Evolutionary conservation across 2,113 vertebrate genomes (phyloP), one percentile per base, ranked within the genome.

Genomic region (Paratilapia polleni): DNA sequence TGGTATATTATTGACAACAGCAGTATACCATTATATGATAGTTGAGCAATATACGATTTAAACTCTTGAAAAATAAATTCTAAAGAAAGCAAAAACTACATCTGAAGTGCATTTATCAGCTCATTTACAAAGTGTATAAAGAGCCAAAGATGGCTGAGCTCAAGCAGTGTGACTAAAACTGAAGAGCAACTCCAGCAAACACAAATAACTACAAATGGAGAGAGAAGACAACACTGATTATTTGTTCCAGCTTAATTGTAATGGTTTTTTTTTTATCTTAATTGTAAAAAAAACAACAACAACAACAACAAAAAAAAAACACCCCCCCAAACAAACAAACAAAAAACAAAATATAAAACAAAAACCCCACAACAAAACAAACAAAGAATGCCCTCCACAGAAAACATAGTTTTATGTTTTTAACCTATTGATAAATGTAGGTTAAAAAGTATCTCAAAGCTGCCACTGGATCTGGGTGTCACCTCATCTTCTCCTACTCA

Each of bases 91-190:
- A 12, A 12, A 47, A 47, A 47, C 14, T 47, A 15, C 1, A 1
- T 47, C 43, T 47, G 20, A 10, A 56, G 0, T 20, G 17, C 66
- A 20, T 26, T 73, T 47, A 52, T 73, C 26, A 73, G 66, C 43
- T 52, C 43, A 73, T 52, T 73, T 52, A 52, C 20, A 5, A 8
- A 70, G 26, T 49, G 19, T 49, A 49, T 49, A 70, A 70, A 22
- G 13, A 26, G 15, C 0, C 0, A 0, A 0, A 68, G 22, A 70
- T 9, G 17, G 15, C 38, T 11, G 64, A 68, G 64, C 26, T 19
- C 22, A 47, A 13, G 0, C 22, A 47, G 38, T 19, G 43, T 12
- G 34, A 34, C 14, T 47, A 41, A 73, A 73, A 14, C 17, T 31
- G 24, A 3, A 52, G 24, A 52, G 15, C 43, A 52, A 70, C 6